A percentile compares a stretch with the other conserved stretches of the same genome.
These are phyloP conservation scores for Hippocampus comes DNA, from an alignment of 2,113 vertebrate genomes.

Conservation along the genomic window DNA sequence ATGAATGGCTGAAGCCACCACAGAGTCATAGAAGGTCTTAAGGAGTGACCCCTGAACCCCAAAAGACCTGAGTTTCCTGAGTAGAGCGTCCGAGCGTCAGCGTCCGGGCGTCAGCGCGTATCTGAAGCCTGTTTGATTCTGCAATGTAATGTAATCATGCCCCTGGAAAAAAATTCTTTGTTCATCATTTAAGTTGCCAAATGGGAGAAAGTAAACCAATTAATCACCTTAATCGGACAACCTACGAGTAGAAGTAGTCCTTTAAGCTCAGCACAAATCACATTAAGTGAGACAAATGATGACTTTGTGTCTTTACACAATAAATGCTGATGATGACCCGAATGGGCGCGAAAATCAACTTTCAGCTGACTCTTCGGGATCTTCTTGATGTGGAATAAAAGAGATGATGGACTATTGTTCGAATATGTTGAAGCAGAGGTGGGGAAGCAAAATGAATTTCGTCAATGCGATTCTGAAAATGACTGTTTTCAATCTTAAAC, in stretches of 20 bases:
- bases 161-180: background rate
- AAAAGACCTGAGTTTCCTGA: too few species aligned
- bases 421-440: background rate
- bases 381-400: background rate
- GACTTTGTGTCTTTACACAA: background rate
- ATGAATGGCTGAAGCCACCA: too few species aligned
- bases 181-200: conserved; percentile 6
- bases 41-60: too few species aligned
- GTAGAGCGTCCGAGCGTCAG: too few species aligned
- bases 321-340: background rate
- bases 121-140: conserved; percentile 18
- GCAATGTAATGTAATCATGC: background rate
- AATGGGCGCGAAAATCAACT: background rate
- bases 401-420: background rate
- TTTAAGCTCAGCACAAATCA: background rate
- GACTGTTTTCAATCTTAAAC: too few species aligned
- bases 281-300: background rate
- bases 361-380: background rate
- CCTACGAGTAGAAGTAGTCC: background rate
- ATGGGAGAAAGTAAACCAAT: conserved; percentile 14
- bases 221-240: background rate
- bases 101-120: background rate
- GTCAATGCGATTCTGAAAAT: too few species aligned
- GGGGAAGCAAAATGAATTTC: too few species aligned
- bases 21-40: too few species aligned